Base-by-base conservation (phyloP, 2,797 vertebrate species). In the Poecilia picta region DNA sequence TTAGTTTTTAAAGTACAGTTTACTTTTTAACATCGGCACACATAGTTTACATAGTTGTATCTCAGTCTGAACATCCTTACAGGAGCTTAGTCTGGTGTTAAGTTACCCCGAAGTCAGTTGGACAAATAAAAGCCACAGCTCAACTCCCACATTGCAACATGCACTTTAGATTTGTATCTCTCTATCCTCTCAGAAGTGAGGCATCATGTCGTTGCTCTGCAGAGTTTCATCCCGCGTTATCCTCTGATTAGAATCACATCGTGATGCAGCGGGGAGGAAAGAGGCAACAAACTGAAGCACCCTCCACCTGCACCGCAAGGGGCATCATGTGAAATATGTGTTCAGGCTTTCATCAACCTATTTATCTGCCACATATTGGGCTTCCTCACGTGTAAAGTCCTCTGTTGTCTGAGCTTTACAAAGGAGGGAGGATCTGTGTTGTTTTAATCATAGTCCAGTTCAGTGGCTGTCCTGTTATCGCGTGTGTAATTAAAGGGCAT, bases 381-480 rank as follows among this genome's bases (percentile, higher is more conserved):
- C 89, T 87, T 85, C 86, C 89, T 91, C 79, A 1, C 72, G 83
- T 87, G 89, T 85, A 87, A 91, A 87, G 86, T 90, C 85, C 80
- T 93, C 84, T 89, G 91, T 93, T 93, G 92, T 92, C 85, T 93
- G 90, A 90, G 87, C 93, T 93, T 94, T 93, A 89, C 93, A 90
- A 91, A 89, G 78, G 81, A 86, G 81, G 87, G 82, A 78, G 80
- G 76, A 88, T 94, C 92, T 93, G 85, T 93, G 91, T 95, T 93
- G 84, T 92, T 93, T 94, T 94, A 94, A 95, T 92, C 91, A 89
- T 91, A 89, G 92, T 93, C 92, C 92, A 87, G 84, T 89, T 88
- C 87, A 43, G 39, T 51, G 81, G 82, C 88, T 91, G 89, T 93
- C 88, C 91, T 71, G 79, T 84, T 91, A 91, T 92, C 91, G 82